Conservation (phyloP, 2,888 invertebrate species). For the Ophion ellenae region DNA sequence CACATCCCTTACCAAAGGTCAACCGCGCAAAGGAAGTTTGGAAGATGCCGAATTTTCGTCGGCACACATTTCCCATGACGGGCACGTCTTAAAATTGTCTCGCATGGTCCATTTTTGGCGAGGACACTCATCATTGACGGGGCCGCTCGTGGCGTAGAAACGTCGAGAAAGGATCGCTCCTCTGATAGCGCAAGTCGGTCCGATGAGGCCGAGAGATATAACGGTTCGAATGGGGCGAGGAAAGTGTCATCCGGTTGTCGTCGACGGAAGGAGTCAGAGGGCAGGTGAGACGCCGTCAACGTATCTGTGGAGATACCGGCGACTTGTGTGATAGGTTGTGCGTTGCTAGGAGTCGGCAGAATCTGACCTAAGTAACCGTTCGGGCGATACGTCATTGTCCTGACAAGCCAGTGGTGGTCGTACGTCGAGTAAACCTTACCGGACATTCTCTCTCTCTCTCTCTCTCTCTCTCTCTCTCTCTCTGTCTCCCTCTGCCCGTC, state of each 20-base stretch:
- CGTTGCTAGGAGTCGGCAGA: slow-evolving; percentile 46
- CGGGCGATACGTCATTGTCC: slow-evolving; percentile 79
- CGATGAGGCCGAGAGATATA: not conserved
- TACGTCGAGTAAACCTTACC: slow-evolving; percentile 70
- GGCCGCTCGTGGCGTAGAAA: too few relatives aligned
- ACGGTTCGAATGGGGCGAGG: not conserved
- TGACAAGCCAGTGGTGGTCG: slow-evolving; percentile 78
- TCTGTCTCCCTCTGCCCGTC: slow-evolving; percentile 26
- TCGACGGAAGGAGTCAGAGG: slow-evolving; percentile 34
- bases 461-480: slow-evolving; percentile 26
- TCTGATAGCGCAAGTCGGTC: not conserved
- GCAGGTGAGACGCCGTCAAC: slow-evolving; percentile 38
- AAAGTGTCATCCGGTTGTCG: slow-evolving; percentile 55
- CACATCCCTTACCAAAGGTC: too few relatives aligned
- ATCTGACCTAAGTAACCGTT: slow-evolving; percentile 70
- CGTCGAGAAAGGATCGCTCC: too few relatives aligned
- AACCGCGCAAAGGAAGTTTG: not conserved
- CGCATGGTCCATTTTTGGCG: not conserved
- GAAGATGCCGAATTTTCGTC: not conserved
- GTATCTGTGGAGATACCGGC: slow-evolving; percentile 38
- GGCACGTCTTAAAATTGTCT: not conserved
- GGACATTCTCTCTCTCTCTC: not conserved
- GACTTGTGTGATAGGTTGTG: slow-evolving; percentile 26
- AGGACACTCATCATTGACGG: not conserved
- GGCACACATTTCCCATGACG: not conserved